Evolutionary conservation across 2,888 invertebrate species (phyloP), one percentile per base, ranked within the genome.

Genomic region (Notodonta ziczac): DNA sequence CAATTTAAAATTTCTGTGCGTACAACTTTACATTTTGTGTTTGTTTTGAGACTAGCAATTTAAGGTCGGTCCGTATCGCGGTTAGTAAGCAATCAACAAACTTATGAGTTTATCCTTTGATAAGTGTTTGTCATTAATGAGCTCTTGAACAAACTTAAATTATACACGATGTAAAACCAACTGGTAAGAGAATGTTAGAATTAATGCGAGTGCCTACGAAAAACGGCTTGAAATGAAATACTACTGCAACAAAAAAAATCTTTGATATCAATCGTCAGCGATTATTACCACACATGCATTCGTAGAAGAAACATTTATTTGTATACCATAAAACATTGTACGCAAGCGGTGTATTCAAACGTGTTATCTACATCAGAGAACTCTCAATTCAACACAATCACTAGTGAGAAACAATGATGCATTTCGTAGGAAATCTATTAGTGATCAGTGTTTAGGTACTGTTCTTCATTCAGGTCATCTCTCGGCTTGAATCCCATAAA

Each of bases 41-140:
- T 59, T 69, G 66, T 65, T 76, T 90, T 92, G 92, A 93, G 92
- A 93, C 92, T 92, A 93, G 93, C 93, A 80, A 87, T 90, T 89
- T 86, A 78, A 81, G 72, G 82, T 86, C 90, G 90, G 89, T 85
- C 84, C 68, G 54, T 50, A 58, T 59, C 70, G 63, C 67, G 66
- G 80, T 81, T 85, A 82, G 80, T 82, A 73, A 63, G 39, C 51
- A 24, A 24, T 24, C 24, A 24, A 24, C 24, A 60, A 66, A 65
- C 57, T 62, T 63, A 67, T 55, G 64, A 67, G 56, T 57, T 59
- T 64, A 39, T 66, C 56, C 67, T 53, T 65, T 24, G 56, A 44
- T 44, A 40, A 9, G 7, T 55, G 16, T 5, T 16, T 60, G 52
- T 48, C 40, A 59, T 58, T 56, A 57, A 57, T 65, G 60, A 56